phyloP scores from a whole-genome alignment of 1,140 invertebrate genomes.

The Pachypeltis micranthus region DNA sequence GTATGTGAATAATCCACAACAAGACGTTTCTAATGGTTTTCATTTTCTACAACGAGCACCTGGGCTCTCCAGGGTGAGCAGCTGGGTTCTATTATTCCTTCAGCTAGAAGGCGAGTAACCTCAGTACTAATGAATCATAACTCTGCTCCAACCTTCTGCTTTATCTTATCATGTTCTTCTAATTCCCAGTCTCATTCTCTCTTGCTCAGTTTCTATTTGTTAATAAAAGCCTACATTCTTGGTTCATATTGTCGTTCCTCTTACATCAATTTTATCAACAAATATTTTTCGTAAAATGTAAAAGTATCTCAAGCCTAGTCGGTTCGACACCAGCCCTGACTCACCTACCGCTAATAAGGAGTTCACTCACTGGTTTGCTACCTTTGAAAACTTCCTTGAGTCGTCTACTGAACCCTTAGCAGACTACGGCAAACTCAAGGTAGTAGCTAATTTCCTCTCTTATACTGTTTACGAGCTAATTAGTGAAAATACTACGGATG shows the following conservation, averaged over 20 bases:
- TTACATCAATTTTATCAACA: background rate
- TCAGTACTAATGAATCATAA: no score
- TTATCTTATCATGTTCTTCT: no score
- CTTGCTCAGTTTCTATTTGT: no score
- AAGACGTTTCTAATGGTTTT: no score
- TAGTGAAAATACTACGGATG: background rate
- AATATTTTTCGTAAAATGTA: background rate
- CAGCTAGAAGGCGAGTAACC: no score
- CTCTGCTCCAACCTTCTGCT: no score
- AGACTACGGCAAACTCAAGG: background rate
- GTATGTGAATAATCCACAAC: no score
- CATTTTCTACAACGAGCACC: no score
- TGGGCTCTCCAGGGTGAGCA: no score
- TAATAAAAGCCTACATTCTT: background rate
- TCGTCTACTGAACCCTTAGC: background rate
- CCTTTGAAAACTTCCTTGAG: constrained; percentile 6
- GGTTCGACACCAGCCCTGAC: background rate
- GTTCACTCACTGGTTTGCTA: constrained; percentile 4
- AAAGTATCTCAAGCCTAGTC: background rate
- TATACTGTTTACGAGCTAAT: background rate
- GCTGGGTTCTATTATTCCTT: no score
- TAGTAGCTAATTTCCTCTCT: constrained; percentile 1
- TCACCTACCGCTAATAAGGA: constrained; percentile 1
- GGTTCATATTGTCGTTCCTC: no score
- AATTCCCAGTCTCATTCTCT: no score